Evolutionary conservation across 2,797 vertebrate species (phyloP), one percentile per base, ranked within the genome.

Genomic region (Myripristis jacobus): DNA sequence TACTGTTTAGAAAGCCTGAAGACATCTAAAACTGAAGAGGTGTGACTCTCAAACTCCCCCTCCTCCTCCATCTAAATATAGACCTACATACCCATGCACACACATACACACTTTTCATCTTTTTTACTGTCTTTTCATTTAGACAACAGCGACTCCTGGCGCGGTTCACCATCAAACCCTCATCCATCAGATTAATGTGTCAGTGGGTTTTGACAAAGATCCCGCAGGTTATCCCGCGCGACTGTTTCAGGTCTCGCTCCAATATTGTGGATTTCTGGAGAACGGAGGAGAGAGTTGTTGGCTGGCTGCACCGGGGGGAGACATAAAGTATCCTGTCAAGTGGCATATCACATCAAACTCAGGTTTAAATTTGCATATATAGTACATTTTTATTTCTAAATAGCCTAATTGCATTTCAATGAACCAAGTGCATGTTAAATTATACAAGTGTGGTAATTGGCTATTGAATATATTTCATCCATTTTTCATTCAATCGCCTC

Each of bases 11-110:
- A 75, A 60, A 70, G 24, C 44, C 51, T 72, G 9, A 43, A 61
- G 85, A 81, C 79, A 87, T 85, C 66, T 66, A 76, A 89, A 82
- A 81, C 85, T 78, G 61, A 0, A 60, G 61, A 76, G 84, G 84
- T 66, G 71, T 73, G 61, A 82, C 80, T 75, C 43, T 48, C 10
- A 57, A 63, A 54, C 56, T 73, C 73, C 82, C 59, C 71, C 66
- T 50, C 58, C 36, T 12, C 43, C 62, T 77, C 80, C 83, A 55
- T 83, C 52, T 72, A 79, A 56, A 77, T 21, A 21, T 36, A n/a
- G 51, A 22, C 10, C 1, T 16, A 54, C 21, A 62, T 50, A 58
- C 51, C 76, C 44, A 59, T 36, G 53, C 55, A 47, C 25, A 57
- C 43, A 70, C 48, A 67, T 27, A 67, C 53, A 47, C 64, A 46